phyloP scores from a whole-genome alignment of 1,140 invertebrate genomes.

The Diorhabda sublineata region DNA sequence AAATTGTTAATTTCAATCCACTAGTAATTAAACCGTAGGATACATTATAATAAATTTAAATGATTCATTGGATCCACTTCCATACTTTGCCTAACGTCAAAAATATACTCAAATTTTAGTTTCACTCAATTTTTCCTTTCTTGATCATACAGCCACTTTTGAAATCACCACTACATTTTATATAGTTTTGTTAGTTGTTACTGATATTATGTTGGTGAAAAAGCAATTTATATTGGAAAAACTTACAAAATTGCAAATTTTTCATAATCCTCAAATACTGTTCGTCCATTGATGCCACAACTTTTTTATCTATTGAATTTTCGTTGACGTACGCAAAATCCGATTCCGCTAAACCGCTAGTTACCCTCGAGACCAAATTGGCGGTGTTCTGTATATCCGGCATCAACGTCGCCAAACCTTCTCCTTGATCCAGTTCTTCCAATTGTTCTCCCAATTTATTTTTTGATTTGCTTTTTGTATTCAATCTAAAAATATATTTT shows the following conservation, averaged over 20 bases:
- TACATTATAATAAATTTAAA: too few relatives aligned
- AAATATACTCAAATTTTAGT: too few relatives aligned
- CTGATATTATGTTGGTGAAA: too few relatives aligned
- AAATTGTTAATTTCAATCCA: neutral
- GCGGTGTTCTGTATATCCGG: slow-evolving; percentile 85
- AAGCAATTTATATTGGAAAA: neutral
- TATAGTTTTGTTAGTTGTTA: too few relatives aligned
- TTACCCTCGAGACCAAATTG: slow-evolving; percentile 67
- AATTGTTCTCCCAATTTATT: slow-evolving; percentile 49
- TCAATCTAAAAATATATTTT: slow-evolving; percentile 22
- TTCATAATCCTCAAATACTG: slow-evolving; percentile 84
- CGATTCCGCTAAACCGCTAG: slow-evolving; percentile 42
- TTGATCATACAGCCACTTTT: too few relatives aligned
- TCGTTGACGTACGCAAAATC: slow-evolving; percentile 34
- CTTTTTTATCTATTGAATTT: slow-evolving; percentile 49
- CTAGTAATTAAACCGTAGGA: too few relatives aligned
- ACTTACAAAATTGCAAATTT: slow-evolving; percentile 79
- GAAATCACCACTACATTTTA: too few relatives aligned
- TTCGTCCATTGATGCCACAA: slow-evolving; percentile 59
- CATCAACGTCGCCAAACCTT: slow-evolving; percentile 80
- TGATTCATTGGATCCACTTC: too few relatives aligned
- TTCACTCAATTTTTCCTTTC: too few relatives aligned
- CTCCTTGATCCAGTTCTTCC: slow-evolving; percentile 75
- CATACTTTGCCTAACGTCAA: too few relatives aligned
- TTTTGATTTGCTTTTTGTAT: slow-evolving; percentile 43